A percentile compares a stretch with the other conserved stretches of the same genome.
Conservation (phyloP, 2,888 invertebrate species). For the Baccha elongata region DNA sequence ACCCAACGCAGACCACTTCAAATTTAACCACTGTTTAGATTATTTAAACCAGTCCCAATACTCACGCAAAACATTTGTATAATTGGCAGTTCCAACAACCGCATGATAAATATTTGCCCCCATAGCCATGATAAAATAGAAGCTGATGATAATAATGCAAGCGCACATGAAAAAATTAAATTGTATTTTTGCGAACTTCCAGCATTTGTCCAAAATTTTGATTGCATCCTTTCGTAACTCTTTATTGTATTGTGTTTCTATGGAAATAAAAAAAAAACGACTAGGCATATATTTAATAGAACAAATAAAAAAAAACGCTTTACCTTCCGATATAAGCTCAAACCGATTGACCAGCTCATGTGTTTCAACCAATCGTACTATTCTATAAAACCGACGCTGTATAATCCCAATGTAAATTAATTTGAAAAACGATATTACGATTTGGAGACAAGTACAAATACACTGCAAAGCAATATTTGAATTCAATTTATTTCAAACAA, state of each 20-base stretch:
- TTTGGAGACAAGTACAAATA: slow-evolving; percentile 38
- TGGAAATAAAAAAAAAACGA: not conserved
- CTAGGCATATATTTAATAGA: too few relatives aligned
- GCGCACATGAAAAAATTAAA: slow-evolving; percentile 75
- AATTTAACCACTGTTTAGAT: too few relatives aligned
- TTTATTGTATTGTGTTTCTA: slow-evolving; percentile 69
- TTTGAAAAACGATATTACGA: slow-evolving; percentile 43
- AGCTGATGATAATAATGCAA: slow-evolving; percentile 73
- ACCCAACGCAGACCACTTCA: too few relatives aligned
- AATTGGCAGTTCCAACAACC: slow-evolving; percentile 68
- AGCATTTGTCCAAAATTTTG: slow-evolving; percentile 75
- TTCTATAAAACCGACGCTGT: slow-evolving; percentile 24
- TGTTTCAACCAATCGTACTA: slow-evolving; percentile 21
- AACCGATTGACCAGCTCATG: slow-evolving; percentile 47
- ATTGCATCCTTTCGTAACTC: slow-evolving; percentile 74
- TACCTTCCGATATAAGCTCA: slow-evolving; percentile 31
- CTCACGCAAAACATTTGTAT: slow-evolving; percentile 76
- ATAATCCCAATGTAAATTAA: slow-evolving; percentile 24
- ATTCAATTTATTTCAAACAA: not conserved
- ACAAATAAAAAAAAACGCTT: too few relatives aligned
- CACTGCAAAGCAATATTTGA: slow-evolving; percentile 11
- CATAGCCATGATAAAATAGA: slow-evolving; percentile 76
- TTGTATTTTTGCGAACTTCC: slow-evolving; percentile 76
- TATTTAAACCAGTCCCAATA: not conserved
- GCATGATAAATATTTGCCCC: slow-evolving; percentile 75